Base-by-base conservation (phyloP, 1,140 invertebrate species). In the Drosophila sp. region DNA sequence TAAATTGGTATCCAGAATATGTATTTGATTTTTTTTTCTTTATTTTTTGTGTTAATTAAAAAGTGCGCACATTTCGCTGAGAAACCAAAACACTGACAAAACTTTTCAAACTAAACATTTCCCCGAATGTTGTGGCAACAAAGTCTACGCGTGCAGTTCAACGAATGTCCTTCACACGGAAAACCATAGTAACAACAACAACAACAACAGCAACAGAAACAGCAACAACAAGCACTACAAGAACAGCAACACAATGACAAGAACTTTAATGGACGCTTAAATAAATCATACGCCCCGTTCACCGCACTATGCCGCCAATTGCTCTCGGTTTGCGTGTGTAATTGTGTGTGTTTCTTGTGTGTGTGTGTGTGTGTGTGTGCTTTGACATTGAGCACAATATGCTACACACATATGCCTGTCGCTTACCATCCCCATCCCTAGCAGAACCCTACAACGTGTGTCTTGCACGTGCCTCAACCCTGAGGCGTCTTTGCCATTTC, bases 281-380 rank as follows among this genome's bases (percentile, higher is more conserved):
- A 82, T 86, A 86, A 86, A 87, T 82, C 66, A 86, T 87, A 70
- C 82, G 82, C 78, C 81, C 78, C 71, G 82, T 81, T 48, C 50
- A 46, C 74, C 61, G 51, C 50, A n/a, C 32, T 46, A 13, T 45
- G 18, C 57, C 64, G 13, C 41, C 57, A 40, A 32, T 58, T 54
- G 16, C 32, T 51, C 29, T 64, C 56, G 27, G 9, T 56, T 13
- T 34, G 46, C 36, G 14, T 51, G 40, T 53, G 29, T 38, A 21
- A 8, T 27, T 58, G 29, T 13, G 32, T 14, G 41, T 59, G 32
- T 14, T 40, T n/a, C n/a, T n/a, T 43, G 46, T 61, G 63, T 36
- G 58, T 67, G 63, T 67, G 13, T 61, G 29, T 45, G 62, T 43
- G 46, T 61, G 63, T 36, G 58, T 67, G 63, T 67, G 13, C 25